A percentile compares a stretch with the other conserved stretches of the same genome.
These are phyloP conservation scores for Drosophila barbarae DNA, from an alignment of 2,888 invertebrate species.

Conservation along the genomic window DNA sequence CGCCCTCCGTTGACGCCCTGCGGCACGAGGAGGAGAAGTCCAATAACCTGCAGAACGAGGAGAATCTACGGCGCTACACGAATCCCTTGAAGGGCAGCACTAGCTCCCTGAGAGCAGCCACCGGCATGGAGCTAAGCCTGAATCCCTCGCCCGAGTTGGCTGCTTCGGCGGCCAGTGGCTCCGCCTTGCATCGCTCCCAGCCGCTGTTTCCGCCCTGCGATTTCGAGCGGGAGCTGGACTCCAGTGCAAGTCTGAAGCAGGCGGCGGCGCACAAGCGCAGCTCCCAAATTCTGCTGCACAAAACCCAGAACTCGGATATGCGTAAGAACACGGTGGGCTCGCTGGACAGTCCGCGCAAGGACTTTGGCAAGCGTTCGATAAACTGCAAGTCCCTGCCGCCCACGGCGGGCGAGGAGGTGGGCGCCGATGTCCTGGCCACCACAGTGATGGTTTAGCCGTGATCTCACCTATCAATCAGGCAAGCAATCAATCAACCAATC, in stretches of 20 bases:
- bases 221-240: constrained; percentile 79
- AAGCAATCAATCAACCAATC: constrained; percentile 10
- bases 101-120: constrained; percentile 81
- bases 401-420: constrained; percentile 65
- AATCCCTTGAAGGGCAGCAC: constrained; percentile 86
- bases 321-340: constrained; percentile 89
- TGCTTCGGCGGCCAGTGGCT: constrained; percentile 79
- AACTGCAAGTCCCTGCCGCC: constrained; percentile 80
- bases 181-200: constrained; percentile 78
- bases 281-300: constrained; percentile 86
- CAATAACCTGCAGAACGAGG: constrained; percentile 94
- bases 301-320: constrained; percentile 91
- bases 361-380: constrained; percentile 88
- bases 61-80: constrained; percentile 90
- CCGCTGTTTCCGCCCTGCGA: constrained; percentile 79
- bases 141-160: constrained; percentile 79
- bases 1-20: constrained; percentile 82
- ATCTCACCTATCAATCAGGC: constrained; percentile 55
- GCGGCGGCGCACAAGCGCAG: constrained; percentile 80
- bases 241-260: constrained; percentile 76
- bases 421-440: constrained; percentile 81
- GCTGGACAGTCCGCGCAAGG: constrained; percentile 83
- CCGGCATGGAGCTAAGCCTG: constrained; percentile 80
- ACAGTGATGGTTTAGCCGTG: constrained; percentile 81
- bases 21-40: constrained; percentile 92